Base-by-base conservation (phyloP, 2,113 vertebrate species). In the Sprattus sprattus region DNA sequence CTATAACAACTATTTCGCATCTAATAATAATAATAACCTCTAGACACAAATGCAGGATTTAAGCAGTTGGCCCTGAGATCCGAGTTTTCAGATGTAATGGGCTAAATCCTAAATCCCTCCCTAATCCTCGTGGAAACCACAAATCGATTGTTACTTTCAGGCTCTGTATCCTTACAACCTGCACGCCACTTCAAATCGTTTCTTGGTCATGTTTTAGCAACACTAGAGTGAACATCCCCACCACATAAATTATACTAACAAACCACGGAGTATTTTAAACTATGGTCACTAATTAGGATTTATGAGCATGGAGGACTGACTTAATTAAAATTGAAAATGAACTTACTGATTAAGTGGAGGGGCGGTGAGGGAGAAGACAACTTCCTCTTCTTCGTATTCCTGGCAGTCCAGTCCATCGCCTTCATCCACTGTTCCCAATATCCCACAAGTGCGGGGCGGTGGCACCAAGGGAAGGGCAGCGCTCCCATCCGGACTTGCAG, bases 301-400 rank as follows among this genome's bases (percentile, higher is more conserved):
- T 11, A 67, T 28, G 10, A 67, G 64, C 64, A 67, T 28, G 64
- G n/a, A 1, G 8, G 28, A 28, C 28, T n/a, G 25, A 57, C 15
- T 8, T 25, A 9, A 25, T 25, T 67, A 28, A 28, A 67, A 9
- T 13, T 32, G n/a, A 10, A 6, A 16, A 5, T 15, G 13, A 4
- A 86, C 85, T 82, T 15, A 86, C 85, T 86, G 85, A 82, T 82
- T 86, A 4, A 80, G 45, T 39, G 81, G 85, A 0, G 85, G 85
- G 4, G 85, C 85, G 7, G 80, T 85, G 52, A 85, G 85, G 22
- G 80, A 81, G 57, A 85, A 82, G 13, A 85, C 80, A 46, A 85
- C 80, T 85, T 85, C 85, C 50, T 85, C 85, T 50, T 86, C 85
- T 81, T 86, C 85, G 22, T 82, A 16, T 71, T 86, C 85, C 45